Base-by-base conservation (phyloP, 37 sponge, comb jelly and placozoan species). In the Oopsacas minuta region DNA sequence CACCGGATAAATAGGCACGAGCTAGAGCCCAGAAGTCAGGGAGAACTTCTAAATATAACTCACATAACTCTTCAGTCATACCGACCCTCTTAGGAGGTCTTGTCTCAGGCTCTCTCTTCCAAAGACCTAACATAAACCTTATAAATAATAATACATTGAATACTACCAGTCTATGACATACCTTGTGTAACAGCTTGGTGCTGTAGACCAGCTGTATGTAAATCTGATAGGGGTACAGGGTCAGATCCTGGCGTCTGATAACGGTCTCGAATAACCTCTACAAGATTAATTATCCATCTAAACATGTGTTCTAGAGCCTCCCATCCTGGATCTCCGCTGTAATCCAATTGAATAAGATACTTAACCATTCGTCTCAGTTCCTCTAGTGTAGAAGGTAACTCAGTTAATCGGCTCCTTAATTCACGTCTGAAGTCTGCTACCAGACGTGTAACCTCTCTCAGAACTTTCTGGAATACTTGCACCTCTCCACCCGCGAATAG, bases 261-360 rank as follows among this genome's bases (percentile, higher is more conserved):
- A 17, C 90, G 87, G 15, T 85, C 87, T 53, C 86, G 89, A 36
- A 85, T 85, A 49, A 53, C 82, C 75, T 53, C 86, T 46, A 93
- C 53, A 15, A 90, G 89, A 3, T 52, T 83, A 15, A 87, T 39
- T 8, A 94, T 75, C 92, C 94, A 92, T 37, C 82, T 39, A 49
- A 90, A 84, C 90, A 92, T 90, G 85, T 89, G 83, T 38, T 37
- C 46, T 52, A 96, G 87, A 83, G 92, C 91, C 82, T 91, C 94
- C 96, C 96, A 96, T 17, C 92, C 94, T 36, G 96, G 94, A 52
- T 96, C 92, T 17, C 94, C 94, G 36, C 88, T 90, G 83, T 87
- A 90, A 52, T 93, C 92, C 85, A 96, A 88, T 85, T 94, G 92
- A 36, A 96, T 32, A 37, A 96, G 87, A 61, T 94, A 90, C 87